Evolutionary conservation across 2,797 vertebrate species (phyloP).

Genomic region (Pteronotus mesoamericanus): DNA sequence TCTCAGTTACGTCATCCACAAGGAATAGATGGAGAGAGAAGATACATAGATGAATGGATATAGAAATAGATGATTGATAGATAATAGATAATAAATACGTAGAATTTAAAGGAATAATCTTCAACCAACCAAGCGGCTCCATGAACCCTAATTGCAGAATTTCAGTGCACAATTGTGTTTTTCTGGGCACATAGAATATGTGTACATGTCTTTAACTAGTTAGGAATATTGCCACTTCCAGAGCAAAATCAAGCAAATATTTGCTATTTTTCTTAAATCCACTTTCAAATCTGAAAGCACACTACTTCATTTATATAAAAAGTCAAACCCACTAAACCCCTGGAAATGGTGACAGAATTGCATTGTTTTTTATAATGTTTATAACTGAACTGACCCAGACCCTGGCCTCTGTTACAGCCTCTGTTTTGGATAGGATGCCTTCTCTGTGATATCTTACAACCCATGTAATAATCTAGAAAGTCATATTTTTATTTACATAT

Average conservation of each 20-base stretch:
- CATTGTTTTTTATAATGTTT: not conserved
- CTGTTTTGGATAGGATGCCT: not conserved
- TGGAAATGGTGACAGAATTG: not conserved
- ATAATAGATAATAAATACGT: not conserved
- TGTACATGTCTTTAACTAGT: not conserved
- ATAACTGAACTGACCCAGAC: not conserved
- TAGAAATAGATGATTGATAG: not conserved
- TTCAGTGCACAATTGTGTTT: not conserved
- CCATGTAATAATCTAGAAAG: not conserved
- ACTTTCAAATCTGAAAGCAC: not conserved
- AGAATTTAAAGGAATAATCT: not conserved
- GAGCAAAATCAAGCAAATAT: not conserved
- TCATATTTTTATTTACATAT: not conserved
- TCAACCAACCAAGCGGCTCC: not conserved
- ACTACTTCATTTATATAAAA: not conserved
- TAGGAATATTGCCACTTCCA: not conserved
- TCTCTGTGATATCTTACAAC: not conserved
- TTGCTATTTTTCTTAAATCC: not conserved
- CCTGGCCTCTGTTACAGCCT: not conserved
- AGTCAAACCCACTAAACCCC: not conserved
- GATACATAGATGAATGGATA: not conserved
- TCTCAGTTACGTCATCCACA: not conserved
- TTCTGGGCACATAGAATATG: accelerated
- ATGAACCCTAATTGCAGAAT: not conserved
- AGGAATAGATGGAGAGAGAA: not conserved